Evolutionary conservation across 2,888 invertebrate species (phyloP).

Genomic region (Cacoxenus indagator): DNA sequence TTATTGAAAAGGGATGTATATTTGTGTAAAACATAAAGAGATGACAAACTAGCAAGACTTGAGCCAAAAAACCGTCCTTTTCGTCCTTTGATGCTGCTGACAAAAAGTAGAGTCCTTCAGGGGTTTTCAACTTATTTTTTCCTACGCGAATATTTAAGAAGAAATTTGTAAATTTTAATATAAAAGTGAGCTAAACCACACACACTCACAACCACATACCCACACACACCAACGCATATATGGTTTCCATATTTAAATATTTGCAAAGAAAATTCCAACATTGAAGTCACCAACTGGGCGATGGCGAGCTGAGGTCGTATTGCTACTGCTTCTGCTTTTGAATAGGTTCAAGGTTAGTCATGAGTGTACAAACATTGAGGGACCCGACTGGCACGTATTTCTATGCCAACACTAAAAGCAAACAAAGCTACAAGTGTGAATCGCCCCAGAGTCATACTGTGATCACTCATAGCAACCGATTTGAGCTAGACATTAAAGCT

Average conservation of each 20-base stretch:
- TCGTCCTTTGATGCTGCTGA: too few species aligned
- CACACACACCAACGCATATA: not conserved
- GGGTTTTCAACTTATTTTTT: not conserved
- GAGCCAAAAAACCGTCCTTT: too few species aligned
- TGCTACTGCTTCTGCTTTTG: not conserved
- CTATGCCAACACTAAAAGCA: too few species aligned
- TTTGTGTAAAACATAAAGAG: not conserved
- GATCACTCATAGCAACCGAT: too few species aligned
- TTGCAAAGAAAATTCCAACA: not conserved
- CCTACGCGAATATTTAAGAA: not conserved
- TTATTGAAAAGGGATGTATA: not conserved
- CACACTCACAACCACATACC: not conserved
- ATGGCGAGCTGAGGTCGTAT: not conserved
- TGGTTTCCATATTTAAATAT: not conserved
- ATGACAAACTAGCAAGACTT: not conserved
- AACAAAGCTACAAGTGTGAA: too few species aligned
- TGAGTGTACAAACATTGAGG: too few species aligned
- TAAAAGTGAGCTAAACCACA: not conserved
- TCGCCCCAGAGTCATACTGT: too few species aligned
- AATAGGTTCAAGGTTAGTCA: slow-evolving; percentile 11
- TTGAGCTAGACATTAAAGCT: too few species aligned
- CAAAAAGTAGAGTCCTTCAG: too few species aligned
- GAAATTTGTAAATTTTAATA: not conserved
- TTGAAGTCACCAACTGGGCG: not conserved
- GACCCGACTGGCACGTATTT: too few species aligned